Percentiles rank a stretch among this genome's conserved stretches.
phyloP scores from a whole-genome alignment of 1,140 invertebrate genomes.

The Oreohelix idahoensis region DNA sequence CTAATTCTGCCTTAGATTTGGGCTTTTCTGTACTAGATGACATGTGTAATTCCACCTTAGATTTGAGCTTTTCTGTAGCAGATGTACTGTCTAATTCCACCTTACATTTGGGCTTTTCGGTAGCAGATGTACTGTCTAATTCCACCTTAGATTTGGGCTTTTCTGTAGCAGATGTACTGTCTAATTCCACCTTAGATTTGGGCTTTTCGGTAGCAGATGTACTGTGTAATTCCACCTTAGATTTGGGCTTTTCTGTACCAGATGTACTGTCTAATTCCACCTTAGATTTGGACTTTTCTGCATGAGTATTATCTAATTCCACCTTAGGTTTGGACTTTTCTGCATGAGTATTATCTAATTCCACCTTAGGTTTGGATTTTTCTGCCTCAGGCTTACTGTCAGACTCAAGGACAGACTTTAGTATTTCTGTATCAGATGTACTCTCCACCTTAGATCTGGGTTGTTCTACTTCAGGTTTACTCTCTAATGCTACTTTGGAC shows the following conservation, averaged over 20 bases:
- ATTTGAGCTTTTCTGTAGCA: neutral
- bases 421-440: neutral
- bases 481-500: neutral
- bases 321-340: constrained; percentile 4
- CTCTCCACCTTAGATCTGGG: neutral
- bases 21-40: neutral
- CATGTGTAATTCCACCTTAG: constrained; percentile 5
- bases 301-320: neutral
- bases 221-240: neutral
- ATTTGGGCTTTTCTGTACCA: neutral
- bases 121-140: too few species aligned
- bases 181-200: neutral
- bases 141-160: neutral
- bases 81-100: neutral
- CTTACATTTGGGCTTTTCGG: neutral
- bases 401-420: neutral
- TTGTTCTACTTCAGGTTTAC: neutral
- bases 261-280: neutral
- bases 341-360: neutral
- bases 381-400: neutral
- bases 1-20: neutral
- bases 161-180: neutral
- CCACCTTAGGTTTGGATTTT: neutral
- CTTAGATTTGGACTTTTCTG: neutral
- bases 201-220: neutral